Percentiles rank a stretch among this genome's conserved stretches.
These are phyloP conservation scores for Artibeus jamaicensis DNA, from an alignment of 2,797 vertebrate genomes.

Conservation along the genomic window DNA sequence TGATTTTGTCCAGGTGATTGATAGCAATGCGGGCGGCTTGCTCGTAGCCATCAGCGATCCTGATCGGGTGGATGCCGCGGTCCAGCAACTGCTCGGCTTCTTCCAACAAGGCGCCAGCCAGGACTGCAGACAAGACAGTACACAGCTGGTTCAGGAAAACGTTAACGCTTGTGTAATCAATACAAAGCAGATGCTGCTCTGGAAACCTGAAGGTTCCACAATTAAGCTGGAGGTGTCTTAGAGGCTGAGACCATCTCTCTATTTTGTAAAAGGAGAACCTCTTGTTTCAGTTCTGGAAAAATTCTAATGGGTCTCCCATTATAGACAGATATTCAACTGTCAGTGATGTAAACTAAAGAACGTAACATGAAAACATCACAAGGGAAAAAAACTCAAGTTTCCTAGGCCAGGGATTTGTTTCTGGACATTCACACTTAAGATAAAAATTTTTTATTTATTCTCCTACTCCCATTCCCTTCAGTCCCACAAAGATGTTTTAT, in stretches of 20 bases:
- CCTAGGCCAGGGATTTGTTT: no score
- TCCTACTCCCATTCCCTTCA: neutral
- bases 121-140: slow-evolving; percentile 81
- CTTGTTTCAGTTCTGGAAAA: neutral
- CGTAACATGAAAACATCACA: neutral
- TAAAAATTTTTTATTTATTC: neutral
- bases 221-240: neutral
- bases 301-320: no score
- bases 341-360: neutral
- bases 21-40: slow-evolving; percentile 94
- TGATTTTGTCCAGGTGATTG: slow-evolving; percentile 92
- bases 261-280: neutral
- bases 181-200: no score
- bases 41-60: slow-evolving; percentile 96
- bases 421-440: neutral
- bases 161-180: rapidly evolving
- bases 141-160: neutral
- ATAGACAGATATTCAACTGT: neutral
- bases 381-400: neutral
- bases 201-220: neutral
- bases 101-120: slow-evolving; percentile 95
- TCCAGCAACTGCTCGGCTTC: slow-evolving; percentile 96
- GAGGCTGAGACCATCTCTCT: neutral
- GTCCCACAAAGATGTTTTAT: neutral
- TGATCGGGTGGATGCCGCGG: slow-evolving; percentile 96